Evolutionary conservation across 2,113 vertebrate genomes (phyloP).

Genomic region (Cariama cristata): DNA sequence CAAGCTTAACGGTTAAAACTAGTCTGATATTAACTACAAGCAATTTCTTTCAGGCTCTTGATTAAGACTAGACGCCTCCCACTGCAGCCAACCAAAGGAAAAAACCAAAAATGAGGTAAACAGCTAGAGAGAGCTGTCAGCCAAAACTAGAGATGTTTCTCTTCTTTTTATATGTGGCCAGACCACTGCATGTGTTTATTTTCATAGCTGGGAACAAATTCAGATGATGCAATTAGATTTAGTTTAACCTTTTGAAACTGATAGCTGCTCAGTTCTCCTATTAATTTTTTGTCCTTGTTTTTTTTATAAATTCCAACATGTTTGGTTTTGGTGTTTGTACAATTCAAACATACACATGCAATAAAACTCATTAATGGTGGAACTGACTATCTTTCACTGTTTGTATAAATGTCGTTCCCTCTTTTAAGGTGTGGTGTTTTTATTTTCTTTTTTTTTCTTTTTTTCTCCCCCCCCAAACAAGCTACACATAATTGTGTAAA

Average conservation of each 20-base stretch:
- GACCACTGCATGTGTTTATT: constrained; percentile 52
- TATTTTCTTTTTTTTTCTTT: accelerated
- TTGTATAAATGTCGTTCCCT: background rate
- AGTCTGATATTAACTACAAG: background rate
- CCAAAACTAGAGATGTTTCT: constrained; percentile 54
- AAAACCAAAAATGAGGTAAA: background rate
- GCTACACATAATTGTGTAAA: background rate
- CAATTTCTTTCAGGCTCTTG: background rate
- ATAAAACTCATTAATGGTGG: background rate
- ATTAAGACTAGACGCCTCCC: background rate
- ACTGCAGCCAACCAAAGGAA: background rate
- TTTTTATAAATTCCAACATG: background rate
- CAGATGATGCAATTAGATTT: constrained; percentile 60
- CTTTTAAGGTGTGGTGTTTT: background rate
- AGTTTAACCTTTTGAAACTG: constrained; percentile 46
- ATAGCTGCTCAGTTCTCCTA: background rate
- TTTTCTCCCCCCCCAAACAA: background rate
- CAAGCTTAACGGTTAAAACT: background rate
- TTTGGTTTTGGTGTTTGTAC: background rate
- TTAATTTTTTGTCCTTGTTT: background rate
- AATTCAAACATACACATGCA: background rate
- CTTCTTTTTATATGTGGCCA: constrained; percentile 60
- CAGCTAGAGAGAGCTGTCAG: constrained; percentile 64
- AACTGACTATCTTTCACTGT: background rate
- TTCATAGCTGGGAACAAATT: constrained; percentile 44